Evolutionary conservation across 2,797 vertebrate species (phyloP).

Genomic region (Meda fulgida): DNA sequence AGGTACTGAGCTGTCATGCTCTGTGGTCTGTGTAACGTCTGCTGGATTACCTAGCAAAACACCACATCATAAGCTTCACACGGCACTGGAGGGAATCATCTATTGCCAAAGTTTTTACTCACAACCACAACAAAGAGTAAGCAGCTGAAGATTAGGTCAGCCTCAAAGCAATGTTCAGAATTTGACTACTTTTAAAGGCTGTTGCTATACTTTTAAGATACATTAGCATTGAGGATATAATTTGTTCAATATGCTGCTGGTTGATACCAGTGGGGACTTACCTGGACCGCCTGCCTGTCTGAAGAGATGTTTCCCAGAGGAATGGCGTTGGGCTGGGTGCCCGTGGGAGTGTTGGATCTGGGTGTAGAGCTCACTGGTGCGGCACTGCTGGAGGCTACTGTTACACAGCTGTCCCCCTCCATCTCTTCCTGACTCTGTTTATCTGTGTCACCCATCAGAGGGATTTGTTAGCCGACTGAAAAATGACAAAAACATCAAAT

Average conservation of each 20-base stretch:
- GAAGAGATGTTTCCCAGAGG: slow-evolving; percentile 85
- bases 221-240: not conserved
- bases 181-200: not conserved
- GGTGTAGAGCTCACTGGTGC: slow-evolving; percentile 74
- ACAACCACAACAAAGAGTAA: slow-evolving; percentile 1
- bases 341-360: slow-evolving; percentile 76
- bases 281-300: slow-evolving; percentile 90
- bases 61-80: slow-evolving; percentile 25
- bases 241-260: not conserved
- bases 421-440: slow-evolving; percentile 60
- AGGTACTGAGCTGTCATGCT: slow-evolving; percentile 93
- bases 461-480: slow-evolving; percentile 60
- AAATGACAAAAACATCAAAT: slow-evolving; percentile 23
- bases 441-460: slow-evolving; percentile 45
- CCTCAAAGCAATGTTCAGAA: not conserved
- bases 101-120: not conserved
- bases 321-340: slow-evolving; percentile 79
- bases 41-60: slow-evolving; percentile 87
- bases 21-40: slow-evolving; percentile 88
- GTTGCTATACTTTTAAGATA: not conserved
- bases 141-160: not conserved
- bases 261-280: slow-evolving; percentile 65
- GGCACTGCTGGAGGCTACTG: slow-evolving; percentile 66
- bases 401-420: slow-evolving; percentile 68
- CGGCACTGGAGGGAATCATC: not conserved